Percentiles rank a stretch among this genome's conserved stretches.
Evolutionary conservation across 2,888 invertebrate genomes (phyloP).

Genomic region (Hecatera dysodea): DNA sequence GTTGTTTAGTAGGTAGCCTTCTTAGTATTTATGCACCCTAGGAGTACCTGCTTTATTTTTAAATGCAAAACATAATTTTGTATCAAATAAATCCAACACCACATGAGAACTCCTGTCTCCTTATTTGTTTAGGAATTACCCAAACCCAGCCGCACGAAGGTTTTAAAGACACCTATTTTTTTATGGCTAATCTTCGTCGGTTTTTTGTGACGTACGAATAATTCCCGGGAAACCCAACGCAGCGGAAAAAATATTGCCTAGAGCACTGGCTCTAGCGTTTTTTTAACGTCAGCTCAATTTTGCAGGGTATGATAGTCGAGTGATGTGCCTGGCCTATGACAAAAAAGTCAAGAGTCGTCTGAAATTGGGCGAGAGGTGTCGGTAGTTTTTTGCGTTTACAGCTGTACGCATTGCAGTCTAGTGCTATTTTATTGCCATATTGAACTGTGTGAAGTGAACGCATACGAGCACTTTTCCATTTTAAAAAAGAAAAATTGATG

Average conservation of each 20-base stretch:
- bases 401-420: constrained; percentile 31
- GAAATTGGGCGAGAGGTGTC: constrained; percentile 56
- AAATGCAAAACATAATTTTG: too few species aligned
- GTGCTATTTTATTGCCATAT: constrained; percentile 17
- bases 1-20: too few species aligned
- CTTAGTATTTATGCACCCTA: too few species aligned
- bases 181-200: constrained; percentile 48
- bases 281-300: constrained; percentile 69
- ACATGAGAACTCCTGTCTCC: neutral
- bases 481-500: neutral
- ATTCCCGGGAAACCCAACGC: constrained; percentile 64
- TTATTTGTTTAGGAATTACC: constrained; percentile 24
- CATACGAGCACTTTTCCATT: neutral
- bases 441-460: constrained; percentile 15
- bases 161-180: constrained; percentile 50
- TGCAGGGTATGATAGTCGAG: constrained; percentile 69
- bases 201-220: constrained; percentile 60
- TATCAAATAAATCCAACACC: neutral
- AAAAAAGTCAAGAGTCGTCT: constrained; percentile 65
- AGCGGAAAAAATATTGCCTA: constrained; percentile 70
- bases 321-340: constrained; percentile 67
- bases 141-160: neutral
- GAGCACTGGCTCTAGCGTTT: constrained; percentile 56
- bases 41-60: too few species aligned
- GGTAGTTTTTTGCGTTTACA: constrained; percentile 40